Evolutionary conservation across 2,797 vertebrate species (phyloP).

Genomic region (Rhinoraja longicauda): DNA sequence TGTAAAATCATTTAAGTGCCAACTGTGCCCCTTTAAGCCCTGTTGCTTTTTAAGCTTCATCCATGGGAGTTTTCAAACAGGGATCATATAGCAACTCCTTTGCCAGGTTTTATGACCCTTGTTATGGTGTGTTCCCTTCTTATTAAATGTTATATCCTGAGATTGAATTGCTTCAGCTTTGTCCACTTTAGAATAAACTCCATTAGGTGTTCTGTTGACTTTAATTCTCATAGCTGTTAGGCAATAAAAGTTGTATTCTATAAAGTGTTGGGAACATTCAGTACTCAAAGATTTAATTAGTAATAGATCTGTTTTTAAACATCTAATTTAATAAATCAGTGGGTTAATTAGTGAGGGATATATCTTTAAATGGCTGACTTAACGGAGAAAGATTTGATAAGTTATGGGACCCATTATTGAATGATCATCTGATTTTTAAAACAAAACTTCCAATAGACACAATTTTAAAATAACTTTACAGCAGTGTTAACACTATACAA

Average conservation of each 20-base stretch:
- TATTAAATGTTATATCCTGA: slow-evolving; percentile 35
- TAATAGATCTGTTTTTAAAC: slow-evolving; percentile 35
- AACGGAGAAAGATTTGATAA: slow-evolving; percentile 17
- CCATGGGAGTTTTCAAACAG: background rate
- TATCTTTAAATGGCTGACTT: slow-evolving; percentile 16
- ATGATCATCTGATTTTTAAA: slow-evolving; percentile 33
- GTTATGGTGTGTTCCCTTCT: slow-evolving; percentile 32
- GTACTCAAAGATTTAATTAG: slow-evolving; percentile 37
- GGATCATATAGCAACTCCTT: slow-evolving; percentile 26
- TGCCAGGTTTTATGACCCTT: slow-evolving; percentile 26
- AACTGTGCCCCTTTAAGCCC: slow-evolving; percentile 6
- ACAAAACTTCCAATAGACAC: background rate
- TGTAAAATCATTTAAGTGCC: background rate
- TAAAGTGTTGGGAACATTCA: slow-evolving; percentile 37
- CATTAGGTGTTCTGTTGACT: slow-evolving; percentile 20
- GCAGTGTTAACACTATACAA: slow-evolving; percentile 25
- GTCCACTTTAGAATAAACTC: slow-evolving; percentile 34
- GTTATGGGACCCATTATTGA: slow-evolving; percentile 3
- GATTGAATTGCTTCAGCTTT: slow-evolving; percentile 36
- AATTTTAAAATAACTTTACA: slow-evolving; percentile 13
- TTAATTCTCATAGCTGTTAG: slow-evolving; percentile 29
- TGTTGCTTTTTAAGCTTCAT: background rate
- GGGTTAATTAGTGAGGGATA: background rate
- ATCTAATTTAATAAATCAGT: slow-evolving; percentile 34
- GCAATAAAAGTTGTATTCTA: slow-evolving; percentile 31